Evolutionary conservation across 2,113 vertebrate genomes (phyloP).

Genomic region (Lycaon pictus): DNA sequence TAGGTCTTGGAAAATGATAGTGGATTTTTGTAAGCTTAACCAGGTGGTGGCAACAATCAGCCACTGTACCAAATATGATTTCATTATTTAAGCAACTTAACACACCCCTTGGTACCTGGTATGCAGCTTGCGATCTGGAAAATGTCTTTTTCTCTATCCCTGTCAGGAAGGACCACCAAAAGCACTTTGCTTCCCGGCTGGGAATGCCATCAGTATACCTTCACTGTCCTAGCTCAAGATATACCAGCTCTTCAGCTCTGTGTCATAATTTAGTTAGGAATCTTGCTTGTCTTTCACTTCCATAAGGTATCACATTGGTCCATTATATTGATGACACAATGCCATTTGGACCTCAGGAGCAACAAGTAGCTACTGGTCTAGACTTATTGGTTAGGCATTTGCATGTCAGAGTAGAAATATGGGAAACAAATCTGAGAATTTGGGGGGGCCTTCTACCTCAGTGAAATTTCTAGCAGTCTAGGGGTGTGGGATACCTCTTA

Average conservation of each 20-base stretch:
- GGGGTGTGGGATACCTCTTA: not conserved
- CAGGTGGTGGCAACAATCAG: not conserved
- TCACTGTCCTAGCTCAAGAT: not conserved
- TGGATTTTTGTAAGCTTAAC: not conserved
- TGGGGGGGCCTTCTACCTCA: not conserved
- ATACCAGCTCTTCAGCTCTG: not conserved
- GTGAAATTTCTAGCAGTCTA: not conserved
- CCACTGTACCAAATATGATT: not conserved
- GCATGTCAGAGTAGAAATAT: not conserved
- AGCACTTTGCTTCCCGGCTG: not conserved
- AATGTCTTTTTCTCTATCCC: not conserved
- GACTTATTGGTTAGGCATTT: not conserved
- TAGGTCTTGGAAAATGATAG: not conserved
- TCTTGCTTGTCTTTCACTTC: not conserved
- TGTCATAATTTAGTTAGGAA: not conserved
- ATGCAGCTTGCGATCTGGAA: not conserved
- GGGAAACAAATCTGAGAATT: not conserved
- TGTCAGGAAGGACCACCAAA: not conserved
- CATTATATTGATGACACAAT: not conserved
- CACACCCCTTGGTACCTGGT: too few species aligned
- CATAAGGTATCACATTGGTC: not conserved
- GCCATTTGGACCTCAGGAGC: not conserved
- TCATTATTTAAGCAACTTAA: not conserved
- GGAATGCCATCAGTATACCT: not conserved
- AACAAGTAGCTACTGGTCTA: not conserved